These are phyloP conservation scores for Helobdella robusta DNA, from an alignment of 2,888 invertebrate species.

Conservation along the genomic window DNA sequence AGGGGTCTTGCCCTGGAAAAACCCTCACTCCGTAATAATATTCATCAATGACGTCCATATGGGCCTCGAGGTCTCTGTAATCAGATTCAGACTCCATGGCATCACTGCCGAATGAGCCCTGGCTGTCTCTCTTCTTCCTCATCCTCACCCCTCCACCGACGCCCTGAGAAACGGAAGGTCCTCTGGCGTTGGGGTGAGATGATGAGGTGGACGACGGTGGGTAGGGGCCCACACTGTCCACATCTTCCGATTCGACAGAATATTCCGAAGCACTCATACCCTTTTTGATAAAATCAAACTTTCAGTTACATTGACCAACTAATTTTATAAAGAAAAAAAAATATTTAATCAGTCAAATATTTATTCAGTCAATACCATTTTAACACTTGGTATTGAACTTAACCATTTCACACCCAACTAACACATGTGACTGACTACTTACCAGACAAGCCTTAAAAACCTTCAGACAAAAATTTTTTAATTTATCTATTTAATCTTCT, in stretches of 20 bases:
- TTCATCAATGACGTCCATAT: conserved; percentile 67
- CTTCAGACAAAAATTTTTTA: too few species aligned
- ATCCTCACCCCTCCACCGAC: conserved; percentile 22
- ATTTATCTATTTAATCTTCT: too few species aligned
- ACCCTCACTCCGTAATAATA: conserved; percentile 80
- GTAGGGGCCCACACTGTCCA: conserved; percentile 32
- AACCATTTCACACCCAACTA: too few species aligned
- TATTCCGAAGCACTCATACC: conserved; percentile 33
- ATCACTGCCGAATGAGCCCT: conserved; percentile 35
- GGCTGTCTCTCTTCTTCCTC: conserved; percentile 30
- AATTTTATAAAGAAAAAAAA: too few species aligned
- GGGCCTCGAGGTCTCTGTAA: conserved; percentile 42
- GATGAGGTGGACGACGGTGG: conserved; percentile 17
- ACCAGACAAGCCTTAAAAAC: too few species aligned
- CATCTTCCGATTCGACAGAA: conserved; percentile 35
- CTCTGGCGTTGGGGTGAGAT: conserved; percentile 17
- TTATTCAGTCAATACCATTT: too few species aligned
- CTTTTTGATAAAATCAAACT: not conserved
- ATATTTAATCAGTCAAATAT: too few species aligned
- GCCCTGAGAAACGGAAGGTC: not conserved
- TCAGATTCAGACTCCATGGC: conserved; percentile 35
- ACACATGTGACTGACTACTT: too few species aligned
- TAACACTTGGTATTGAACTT: too few species aligned
- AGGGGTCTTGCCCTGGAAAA: conserved; percentile 62
- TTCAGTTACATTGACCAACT: too few species aligned